Base-by-base conservation (phyloP, 1,140 invertebrate genomes). In the Orius laevigatus region DNA sequence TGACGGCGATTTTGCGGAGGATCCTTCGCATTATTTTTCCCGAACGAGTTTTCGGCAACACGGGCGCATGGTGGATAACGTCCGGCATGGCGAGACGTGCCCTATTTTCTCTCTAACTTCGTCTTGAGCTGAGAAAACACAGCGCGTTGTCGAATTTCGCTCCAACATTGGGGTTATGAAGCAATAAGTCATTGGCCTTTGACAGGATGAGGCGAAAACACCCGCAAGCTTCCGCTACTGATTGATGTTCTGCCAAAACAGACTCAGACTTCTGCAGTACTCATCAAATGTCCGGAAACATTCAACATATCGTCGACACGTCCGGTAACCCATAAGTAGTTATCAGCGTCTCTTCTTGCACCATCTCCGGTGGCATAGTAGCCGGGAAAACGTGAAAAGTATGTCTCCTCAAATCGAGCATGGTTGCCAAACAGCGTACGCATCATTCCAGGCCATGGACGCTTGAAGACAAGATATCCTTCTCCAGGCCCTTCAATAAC, bases 1-100 rank as follows among this genome's bases (percentile, higher is more conserved):
- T 84, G 1, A 82, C 67, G 0, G 94, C 93, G 9, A 98, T 81
- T 70, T 97, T 96, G 42, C 92, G 71, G 20, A 98, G 65, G 44
- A 98, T 81, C 54, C 95, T 70, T 38, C 95, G 74, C 89, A 98
- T 97, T 38, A 98, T 97, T 68, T 98, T 98, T 2, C 95, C 95
- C 2, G 92, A 97, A 34, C 94, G 74, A 0, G 95, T 98, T 67
- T 98, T 98, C 1, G 95, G 94, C 44, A 98, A 67, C 1, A 77
- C 81, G 3, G 89, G 86, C 2, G 91, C 90, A 59, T 85, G 74
- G 57, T 97, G 93, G 38, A 98, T 81, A 4, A 84, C 76, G 59
- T 98, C 95, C 0, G 95, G 95, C 60, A 84, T 78, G 2, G 94
- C 95, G 67, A n/a, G 98, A 96, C 1, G 93, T n/a, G 84, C 9